phyloP scores from a whole-genome alignment of 2,888 invertebrate genomes.

The Chaitophorus viminalis region DNA sequence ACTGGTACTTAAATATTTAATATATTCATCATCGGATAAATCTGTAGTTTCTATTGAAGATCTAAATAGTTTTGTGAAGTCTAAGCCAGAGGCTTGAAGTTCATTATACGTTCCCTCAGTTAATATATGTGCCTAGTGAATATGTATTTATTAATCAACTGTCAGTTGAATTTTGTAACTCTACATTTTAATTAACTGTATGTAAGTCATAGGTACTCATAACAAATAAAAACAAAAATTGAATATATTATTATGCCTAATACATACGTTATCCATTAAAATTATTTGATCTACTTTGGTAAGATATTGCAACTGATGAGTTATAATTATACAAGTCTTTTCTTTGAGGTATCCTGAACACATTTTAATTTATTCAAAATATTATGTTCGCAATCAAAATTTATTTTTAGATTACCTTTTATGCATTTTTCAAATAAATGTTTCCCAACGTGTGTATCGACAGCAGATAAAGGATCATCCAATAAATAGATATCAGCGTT shows the following conservation, averaged over 20 bases:
- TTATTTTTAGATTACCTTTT: conserved; percentile 63
- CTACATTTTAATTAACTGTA: background rate
- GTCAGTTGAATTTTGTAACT: background rate
- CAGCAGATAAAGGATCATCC: conserved; percentile 72
- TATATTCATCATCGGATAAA: conserved; percentile 65
- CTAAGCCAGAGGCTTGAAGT: conserved; percentile 77
- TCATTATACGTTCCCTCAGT: conserved; percentile 75
- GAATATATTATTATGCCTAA: background rate
- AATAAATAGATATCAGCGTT: conserved; percentile 72
- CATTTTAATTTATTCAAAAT: background rate
- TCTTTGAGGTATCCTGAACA: conserved; percentile 70
- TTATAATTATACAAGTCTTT: conserved; percentile 81
- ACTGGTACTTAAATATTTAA: conserved; percentile 62
- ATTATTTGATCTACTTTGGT: conserved; percentile 74
- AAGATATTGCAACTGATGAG: conserved; percentile 85
- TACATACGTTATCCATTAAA: conserved; percentile 68
- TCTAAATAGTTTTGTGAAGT: conserved; percentile 79
- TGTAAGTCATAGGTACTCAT: too few relatives aligned
- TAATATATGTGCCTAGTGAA: conserved; percentile 69
- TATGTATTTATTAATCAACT: background rate
- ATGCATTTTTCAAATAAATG: conserved; percentile 71
- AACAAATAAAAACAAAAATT: background rate
- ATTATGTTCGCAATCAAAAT: background rate
- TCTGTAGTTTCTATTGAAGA: conserved; percentile 70
- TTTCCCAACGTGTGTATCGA: conserved; percentile 70